These are phyloP conservation scores for Anastrepha obliqua DNA, from an alignment of 1,140 invertebrate genomes.

Conservation along the genomic window DNA sequence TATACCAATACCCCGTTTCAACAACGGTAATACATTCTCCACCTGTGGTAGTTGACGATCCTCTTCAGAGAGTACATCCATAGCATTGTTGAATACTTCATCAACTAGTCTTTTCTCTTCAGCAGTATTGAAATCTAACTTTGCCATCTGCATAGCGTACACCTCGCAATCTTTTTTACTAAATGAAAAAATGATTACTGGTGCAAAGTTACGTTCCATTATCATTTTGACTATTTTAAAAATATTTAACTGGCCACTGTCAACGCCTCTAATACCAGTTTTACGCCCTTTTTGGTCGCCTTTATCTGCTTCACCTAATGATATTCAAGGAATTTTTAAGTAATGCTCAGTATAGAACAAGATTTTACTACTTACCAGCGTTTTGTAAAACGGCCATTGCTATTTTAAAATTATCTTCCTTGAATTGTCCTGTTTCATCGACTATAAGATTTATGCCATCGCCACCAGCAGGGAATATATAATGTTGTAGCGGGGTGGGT, in stretches of 20 bases:
- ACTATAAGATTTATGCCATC: constrained; percentile 97
- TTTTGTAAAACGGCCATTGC: constrained; percentile 93
- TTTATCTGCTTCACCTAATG: constrained; percentile 80
- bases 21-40: constrained; percentile 93
- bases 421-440: constrained; percentile 94
- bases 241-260: constrained; percentile 87
- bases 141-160: constrained; percentile 97
- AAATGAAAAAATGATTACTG: constrained; percentile 99
- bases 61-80: constrained; percentile 95
- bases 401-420: constrained; percentile 97
- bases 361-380: constrained; percentile 74
- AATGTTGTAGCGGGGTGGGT: constrained; percentile 96
- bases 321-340: not conserved
- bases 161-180: constrained; percentile 99
- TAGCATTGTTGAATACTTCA: constrained; percentile 98
- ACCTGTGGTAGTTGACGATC: constrained; percentile 97
- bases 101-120: constrained; percentile 96
- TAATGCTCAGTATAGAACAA: not conserved
- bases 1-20: constrained; percentile 97
- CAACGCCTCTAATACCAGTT: constrained; percentile 79
- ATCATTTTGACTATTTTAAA: constrained; percentile 99
- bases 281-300: constrained; percentile 84
- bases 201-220: constrained; percentile 97
- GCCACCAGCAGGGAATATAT: constrained; percentile 95
- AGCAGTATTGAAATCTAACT: constrained; percentile 95